Evolutionary conservation across 2,797 vertebrate genomes (phyloP).

Genomic region (Poecilia velifera): DNA sequence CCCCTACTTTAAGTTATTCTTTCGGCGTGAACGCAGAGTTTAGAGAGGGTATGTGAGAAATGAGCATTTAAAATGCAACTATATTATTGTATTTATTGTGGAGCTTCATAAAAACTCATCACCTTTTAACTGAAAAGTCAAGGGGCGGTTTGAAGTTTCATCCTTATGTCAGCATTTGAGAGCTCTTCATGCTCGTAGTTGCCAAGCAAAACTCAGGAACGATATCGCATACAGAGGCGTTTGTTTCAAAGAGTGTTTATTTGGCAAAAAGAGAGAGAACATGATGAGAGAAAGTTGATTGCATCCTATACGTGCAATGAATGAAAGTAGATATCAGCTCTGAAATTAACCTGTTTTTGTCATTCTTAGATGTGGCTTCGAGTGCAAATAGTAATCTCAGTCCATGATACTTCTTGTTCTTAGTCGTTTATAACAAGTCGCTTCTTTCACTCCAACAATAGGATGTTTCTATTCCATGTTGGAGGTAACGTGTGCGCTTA

Average conservation of each 20-base stretch:
- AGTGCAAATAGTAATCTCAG: conserved; percentile 25
- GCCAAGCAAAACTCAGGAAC: no score
- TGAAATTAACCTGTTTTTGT: neutral
- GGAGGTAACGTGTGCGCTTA: neutral
- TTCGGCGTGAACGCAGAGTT: neutral
- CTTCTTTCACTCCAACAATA: neutral
- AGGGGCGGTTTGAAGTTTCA: neutral
- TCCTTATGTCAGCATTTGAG: neutral
- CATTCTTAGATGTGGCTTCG: conserved; percentile 3
- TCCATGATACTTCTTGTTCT: conserved; percentile 40
- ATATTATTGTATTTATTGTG: neutral
- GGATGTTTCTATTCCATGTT: neutral
- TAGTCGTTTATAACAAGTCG: conserved; percentile 9
- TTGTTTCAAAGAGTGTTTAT: neutral
- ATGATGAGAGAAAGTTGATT: neutral
- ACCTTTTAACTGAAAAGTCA: neutral
- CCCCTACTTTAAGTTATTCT: neutral
- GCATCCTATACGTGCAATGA: neutral
- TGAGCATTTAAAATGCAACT: neutral
- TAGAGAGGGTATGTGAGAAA: neutral
- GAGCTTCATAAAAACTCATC: neutral
- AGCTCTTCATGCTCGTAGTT: neutral
- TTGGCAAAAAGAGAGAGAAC: neutral
- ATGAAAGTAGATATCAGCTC: neutral
- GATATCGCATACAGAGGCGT: neutral